Evolutionary conservation across 2,888 invertebrate species (phyloP).

Genomic region (Syritta pipiens): DNA sequence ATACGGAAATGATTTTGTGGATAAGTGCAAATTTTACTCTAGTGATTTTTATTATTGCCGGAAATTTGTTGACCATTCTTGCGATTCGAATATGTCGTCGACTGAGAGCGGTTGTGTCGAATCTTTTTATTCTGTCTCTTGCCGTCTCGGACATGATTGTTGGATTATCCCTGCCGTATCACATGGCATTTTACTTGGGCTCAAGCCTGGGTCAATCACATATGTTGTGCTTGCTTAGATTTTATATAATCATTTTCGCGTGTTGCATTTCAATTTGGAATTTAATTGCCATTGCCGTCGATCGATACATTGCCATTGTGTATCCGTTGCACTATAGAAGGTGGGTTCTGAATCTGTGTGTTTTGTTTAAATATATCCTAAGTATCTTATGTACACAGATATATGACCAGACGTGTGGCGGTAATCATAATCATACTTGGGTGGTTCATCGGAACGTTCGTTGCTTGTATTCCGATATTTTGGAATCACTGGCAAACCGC

Average conservation of each 20-base stretch:
- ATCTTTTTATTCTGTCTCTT: slow-evolving; percentile 88
- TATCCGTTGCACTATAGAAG: slow-evolving; percentile 89
- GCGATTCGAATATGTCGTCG: slow-evolving; percentile 86
- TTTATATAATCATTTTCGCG: slow-evolving; percentile 87
- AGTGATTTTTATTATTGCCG: slow-evolving; percentile 84
- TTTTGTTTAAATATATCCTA: too few species aligned
- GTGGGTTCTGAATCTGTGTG: slow-evolving; percentile 64
- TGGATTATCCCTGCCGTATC: slow-evolving; percentile 88
- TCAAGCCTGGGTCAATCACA: slow-evolving; percentile 82
- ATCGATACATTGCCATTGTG: slow-evolving; percentile 89
- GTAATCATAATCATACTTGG: slow-evolving; percentile 83
- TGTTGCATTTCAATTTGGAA: slow-evolving; percentile 90
- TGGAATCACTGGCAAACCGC: slow-evolving; percentile 88
- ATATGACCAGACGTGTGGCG: slow-evolving; percentile 86
- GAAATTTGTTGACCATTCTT: slow-evolving; percentile 87
- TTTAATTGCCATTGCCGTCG: slow-evolving; percentile 88
- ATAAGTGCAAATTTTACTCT: slow-evolving; percentile 84
- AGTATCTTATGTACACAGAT: slow-evolving; percentile 73
- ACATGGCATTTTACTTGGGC: slow-evolving; percentile 86
- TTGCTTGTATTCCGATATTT: slow-evolving; percentile 86
- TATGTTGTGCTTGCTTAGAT: slow-evolving; percentile 85
- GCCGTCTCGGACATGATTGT: slow-evolving; percentile 90
- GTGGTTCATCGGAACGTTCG: slow-evolving; percentile 84
- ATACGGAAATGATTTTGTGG: slow-evolving; percentile 80
- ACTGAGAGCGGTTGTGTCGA: slow-evolving; percentile 85